Percentiles rank a stretch among this genome's conserved stretches.
phyloP scores from a whole-genome alignment of 2,797 vertebrate species.

The Gymnoscopelus microlampas region DNA sequence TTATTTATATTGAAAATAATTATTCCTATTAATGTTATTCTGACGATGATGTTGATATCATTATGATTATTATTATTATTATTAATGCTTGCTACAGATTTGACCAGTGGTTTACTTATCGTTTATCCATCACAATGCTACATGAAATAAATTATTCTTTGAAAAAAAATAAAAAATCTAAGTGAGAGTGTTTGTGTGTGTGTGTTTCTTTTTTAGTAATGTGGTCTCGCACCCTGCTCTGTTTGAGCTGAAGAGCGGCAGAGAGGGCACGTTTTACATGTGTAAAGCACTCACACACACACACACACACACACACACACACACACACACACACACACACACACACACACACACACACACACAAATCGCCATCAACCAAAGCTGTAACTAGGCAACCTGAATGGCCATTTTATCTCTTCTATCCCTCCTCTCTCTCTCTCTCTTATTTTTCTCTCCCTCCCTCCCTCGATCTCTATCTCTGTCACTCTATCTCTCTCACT shows the following conservation, averaged over 20 bases:
- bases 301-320: constrained; percentile 18
- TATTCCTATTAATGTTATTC: constrained; percentile 78
- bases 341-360: constrained; percentile 33
- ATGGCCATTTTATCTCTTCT: constrained; percentile 69
- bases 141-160: constrained; percentile 82
- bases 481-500: constrained; percentile 15
- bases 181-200: constrained; percentile 4
- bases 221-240: constrained; percentile 34
- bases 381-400: constrained; percentile 75
- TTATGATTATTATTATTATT: constrained; percentile 67
- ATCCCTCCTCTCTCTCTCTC: constrained; percentile 14
- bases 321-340: constrained; percentile 23
- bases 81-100: constrained; percentile 78
- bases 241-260: constrained; percentile 29
- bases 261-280: constrained; percentile 24
- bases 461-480: background rate
- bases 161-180: constrained; percentile 47
- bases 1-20: constrained; percentile 80
- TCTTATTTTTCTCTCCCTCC: background rate
- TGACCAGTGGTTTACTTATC: constrained; percentile 77
- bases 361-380: constrained; percentile 42
- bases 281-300: constrained; percentile 11
- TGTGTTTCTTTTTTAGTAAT: constrained; percentile 37
- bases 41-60: constrained; percentile 39
- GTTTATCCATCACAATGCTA: constrained; percentile 77